Base-by-base conservation (phyloP, 2,797 vertebrate genomes). In the Ciconia nigra region DNA sequence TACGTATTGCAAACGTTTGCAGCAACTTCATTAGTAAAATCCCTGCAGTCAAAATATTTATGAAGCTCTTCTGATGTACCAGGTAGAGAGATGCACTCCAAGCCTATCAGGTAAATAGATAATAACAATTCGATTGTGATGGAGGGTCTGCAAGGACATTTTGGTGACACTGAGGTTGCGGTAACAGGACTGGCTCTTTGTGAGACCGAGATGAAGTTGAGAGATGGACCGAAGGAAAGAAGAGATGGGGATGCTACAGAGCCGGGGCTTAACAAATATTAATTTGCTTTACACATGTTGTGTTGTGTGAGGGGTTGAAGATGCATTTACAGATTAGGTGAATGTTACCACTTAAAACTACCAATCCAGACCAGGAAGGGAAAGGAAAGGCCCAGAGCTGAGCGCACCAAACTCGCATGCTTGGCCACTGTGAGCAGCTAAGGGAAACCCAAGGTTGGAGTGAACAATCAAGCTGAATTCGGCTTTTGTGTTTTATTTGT, bases 371-470 rank as follows among this genome's bases (percentile, higher is more conserved):
- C 9, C 12, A 9, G 62, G 54, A 76, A 22, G 15, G 22, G 19
- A 81, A 47, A 49, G 46, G 35, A 46, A 51, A 57, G 44, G 11
- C 5, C 6, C 0, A 0, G 58, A 83, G 74, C 72, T 62, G 72
- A 31, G 31, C 39, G 29, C 35, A 22, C 31, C 0, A 4, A 57
- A 20, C 26, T 61, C 3, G 0, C 0, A 1, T n/a, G 33, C 63
- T 61, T 74, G 71, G 65, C 69, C 67, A 35, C 20, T 49, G 54
- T 1, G 9, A 57, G 69, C 51, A 49, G 46, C 69, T 83, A 74
- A 80, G 14, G 26, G 16, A 89, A 84, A 65, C 25, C 15, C 54
- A 39, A 52, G 21, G 39, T 0, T 62, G 37, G 59, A 79, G 47
- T 63, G 44, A 83, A 73, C 63, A 62, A 39, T 52, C 59, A 49